Base-by-base conservation (phyloP, 2,888 invertebrate species). In the Agrotis puta region DNA sequence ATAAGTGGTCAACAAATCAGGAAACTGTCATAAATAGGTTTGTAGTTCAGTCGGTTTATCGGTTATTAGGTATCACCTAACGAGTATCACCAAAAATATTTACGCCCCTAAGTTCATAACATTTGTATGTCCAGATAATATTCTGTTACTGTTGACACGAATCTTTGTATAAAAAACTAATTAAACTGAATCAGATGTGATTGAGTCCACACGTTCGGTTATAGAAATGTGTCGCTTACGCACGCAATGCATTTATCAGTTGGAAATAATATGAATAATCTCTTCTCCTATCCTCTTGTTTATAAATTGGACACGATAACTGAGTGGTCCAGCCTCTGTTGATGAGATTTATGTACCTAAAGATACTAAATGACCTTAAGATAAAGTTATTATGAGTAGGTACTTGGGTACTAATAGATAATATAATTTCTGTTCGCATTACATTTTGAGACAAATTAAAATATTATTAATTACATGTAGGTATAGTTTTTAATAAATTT, bases 181-280 rank as follows among this genome's bases (percentile, higher is more conserved):
- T 81, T 64, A 69, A 50, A 77, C 20, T 62, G 43, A 53, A 69
- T 81, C 63, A 63, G 48, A 56, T 51, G 59, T 73, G 45, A 66
- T 65, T 22, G 50, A 58, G 61, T 68, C 56, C 58, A 45, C 57
- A 79, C 64, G 64, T 63, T 70, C 57, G 67, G 56, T 56, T 80
- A 59, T 65, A 69, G 63, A 66, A 73, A 81, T 69, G 57, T 74
- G 64, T 66, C 54, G 81, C 69, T 82, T 70, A 69, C 81, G 78
- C 70, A 81, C 78, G 73, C 57, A 68, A 58, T 64, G 71, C 58
- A 75, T 69, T 80, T 84, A 85, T 85, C 78, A 73, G 59, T 73
- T 57, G 47, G 67, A 65, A 84, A 77, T 70, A 76, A 81, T 78
- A 79, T 71, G 69, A 82, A 64, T 74, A 66, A 74, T 68, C 70